These are phyloP conservation scores for Jaculus jaculus DNA, from an alignment of 2,113 vertebrate genomes.

Conservation along the genomic window DNA sequence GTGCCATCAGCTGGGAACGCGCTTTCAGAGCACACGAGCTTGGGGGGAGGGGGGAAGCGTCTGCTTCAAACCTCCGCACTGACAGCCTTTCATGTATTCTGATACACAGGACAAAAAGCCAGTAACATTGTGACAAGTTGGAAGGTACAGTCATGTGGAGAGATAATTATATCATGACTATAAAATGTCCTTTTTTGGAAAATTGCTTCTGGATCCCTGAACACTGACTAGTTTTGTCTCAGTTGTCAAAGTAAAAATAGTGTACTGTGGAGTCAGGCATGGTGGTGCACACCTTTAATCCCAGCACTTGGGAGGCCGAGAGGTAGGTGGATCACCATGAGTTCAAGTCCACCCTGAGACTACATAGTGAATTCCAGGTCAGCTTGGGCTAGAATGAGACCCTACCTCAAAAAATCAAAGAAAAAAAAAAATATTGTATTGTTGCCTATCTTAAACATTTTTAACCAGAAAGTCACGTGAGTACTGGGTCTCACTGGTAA, in stretches of 20 bases:
- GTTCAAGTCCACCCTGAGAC: too few species aligned
- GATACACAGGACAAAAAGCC: not conserved
- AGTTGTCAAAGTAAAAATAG: slow-evolving; percentile 29
- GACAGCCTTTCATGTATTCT: not conserved
- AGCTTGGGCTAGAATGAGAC: too few species aligned
- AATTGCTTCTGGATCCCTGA: not conserved
- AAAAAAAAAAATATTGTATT: not conserved
- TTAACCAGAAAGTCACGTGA: slow-evolving; percentile 16
- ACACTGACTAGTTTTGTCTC: not conserved
- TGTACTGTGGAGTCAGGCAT: too few species aligned
- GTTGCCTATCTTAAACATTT: slow-evolving; percentile 2
- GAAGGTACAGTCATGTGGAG: not conserved
- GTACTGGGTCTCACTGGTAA: not conserved
- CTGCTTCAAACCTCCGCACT: too few species aligned
- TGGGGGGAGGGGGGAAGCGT: too few species aligned
- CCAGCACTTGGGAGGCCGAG: too few species aligned
- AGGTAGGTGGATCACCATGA: too few species aligned
- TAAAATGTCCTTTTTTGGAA: slow-evolving; percentile 12
- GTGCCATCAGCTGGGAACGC: too few species aligned
- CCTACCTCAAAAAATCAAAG: too few species aligned
- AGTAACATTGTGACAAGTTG: not conserved
- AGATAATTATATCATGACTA: not conserved
- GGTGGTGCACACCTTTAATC: too few species aligned
- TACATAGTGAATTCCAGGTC: too few species aligned
- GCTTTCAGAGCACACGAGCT: too few species aligned